Evolutionary conservation across 2,797 vertebrate genomes (phyloP).

Genomic region (Peromyscus nudipes): DNA sequence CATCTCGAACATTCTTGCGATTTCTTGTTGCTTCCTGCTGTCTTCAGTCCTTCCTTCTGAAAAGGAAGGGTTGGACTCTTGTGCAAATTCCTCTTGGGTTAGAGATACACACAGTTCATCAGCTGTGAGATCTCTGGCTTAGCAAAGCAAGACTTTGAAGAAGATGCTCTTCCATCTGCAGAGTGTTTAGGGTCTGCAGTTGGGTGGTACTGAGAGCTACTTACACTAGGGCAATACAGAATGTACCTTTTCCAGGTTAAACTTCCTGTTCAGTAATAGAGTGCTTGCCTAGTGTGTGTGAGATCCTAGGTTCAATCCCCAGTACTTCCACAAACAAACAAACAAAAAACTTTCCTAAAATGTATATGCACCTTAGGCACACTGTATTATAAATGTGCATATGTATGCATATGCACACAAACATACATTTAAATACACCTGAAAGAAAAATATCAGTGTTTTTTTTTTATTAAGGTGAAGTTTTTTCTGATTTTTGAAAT

Average conservation of each 20-base stretch:
- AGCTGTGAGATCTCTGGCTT: too few species aligned
- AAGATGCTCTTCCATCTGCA: background rate
- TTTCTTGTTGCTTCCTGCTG: background rate
- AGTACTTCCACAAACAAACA: background rate
- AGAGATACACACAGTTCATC: background rate
- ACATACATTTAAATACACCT: background rate
- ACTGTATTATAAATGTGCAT: background rate
- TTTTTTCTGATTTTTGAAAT: background rate
- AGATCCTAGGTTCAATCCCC: background rate
- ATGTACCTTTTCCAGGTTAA: background rate
- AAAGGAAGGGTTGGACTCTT: background rate
- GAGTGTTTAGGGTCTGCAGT: background rate
- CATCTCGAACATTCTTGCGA: background rate
- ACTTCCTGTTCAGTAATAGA: background rate
- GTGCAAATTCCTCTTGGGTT: background rate
- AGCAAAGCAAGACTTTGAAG: background rate
- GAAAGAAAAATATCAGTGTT: background rate
- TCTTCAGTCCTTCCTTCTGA: background rate
- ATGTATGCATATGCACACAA: background rate
- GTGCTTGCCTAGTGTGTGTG: background rate
- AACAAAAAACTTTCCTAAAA: background rate
- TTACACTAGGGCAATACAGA: background rate
- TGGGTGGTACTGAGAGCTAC: background rate
- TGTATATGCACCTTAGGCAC: background rate
- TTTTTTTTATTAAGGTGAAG: background rate